These are phyloP conservation scores for Leucoraja ocellata DNA, from an alignment of 2,797 vertebrate genomes.

Conservation along the genomic window DNA sequence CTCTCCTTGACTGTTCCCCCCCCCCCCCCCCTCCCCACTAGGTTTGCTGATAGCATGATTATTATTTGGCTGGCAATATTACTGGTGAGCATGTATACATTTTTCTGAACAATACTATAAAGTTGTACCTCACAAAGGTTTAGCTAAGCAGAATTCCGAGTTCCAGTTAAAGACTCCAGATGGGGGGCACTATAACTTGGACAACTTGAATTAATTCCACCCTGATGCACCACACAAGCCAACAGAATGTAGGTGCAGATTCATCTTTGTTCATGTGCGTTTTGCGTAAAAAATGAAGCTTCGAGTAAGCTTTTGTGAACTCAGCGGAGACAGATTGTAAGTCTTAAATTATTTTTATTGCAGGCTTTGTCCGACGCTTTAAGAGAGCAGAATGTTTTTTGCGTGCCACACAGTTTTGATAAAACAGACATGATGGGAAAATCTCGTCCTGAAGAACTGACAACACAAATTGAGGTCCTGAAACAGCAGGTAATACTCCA, in stretches of 20 bases:
- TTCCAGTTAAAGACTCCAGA: not conserved
- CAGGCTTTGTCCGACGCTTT: constrained; percentile 28
- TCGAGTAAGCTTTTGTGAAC: not conserved
- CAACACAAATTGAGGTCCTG: constrained; percentile 36
- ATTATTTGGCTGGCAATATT: not conserved
- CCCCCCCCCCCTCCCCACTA: no score
- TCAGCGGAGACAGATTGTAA: not conserved
- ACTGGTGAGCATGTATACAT: not conserved
- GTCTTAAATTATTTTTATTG: not conserved
- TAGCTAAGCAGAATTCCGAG: not conserved
- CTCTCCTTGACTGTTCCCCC: not conserved
- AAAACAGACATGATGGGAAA: not conserved
- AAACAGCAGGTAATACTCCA: constrained; percentile 30
- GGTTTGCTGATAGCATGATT: not conserved
- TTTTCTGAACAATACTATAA: not conserved
- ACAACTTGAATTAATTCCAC: not conserved
- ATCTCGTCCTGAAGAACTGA: constrained; percentile 26
- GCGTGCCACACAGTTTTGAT: not conserved
- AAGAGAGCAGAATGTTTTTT: not conserved
- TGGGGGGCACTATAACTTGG: not conserved
- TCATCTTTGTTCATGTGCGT: not conserved
- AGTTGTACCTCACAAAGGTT: not conserved
- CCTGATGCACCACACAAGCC: not conserved
- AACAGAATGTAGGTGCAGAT: not conserved
- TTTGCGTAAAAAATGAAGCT: not conserved